Base-by-base conservation (phyloP, 2,113 vertebrate species). In the Ameiurus melas region DNA sequence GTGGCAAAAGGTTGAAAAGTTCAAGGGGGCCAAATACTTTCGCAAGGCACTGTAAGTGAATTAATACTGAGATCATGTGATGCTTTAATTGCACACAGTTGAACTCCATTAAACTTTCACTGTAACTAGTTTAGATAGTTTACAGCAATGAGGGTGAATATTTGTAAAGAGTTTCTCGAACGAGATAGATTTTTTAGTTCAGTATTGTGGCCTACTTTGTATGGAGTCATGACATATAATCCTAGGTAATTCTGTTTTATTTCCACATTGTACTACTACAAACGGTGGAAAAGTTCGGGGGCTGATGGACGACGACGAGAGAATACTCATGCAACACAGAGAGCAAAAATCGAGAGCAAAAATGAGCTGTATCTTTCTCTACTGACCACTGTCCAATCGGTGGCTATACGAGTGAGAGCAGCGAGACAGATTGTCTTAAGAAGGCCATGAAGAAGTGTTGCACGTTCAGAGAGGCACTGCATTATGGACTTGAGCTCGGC, bases 401-500 rank as follows among this genome's bases (percentile, higher is more conserved):
- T n/a, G 92, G 93, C 92, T 93, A 91, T 81, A 85, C 84, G 85
- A 84, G 60, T 36, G 70, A 88, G 86, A 89, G 62, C 89, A 43
- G 62, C 47, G 30, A 86, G 83, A 85, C 30, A 68, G 68, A 92
- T 91, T 91, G 89, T 92, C 89, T 85, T 90, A 91, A 90, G 85
- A 91, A 90, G 92, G 87, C 19, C 14, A 71, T 85, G 89, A 89
- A 68, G 81, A 71, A 90, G 47, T 39, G 83, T 78, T 79, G 86
- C 53, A 53, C 79, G 75, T 81, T 13, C 57, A 85, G 55, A 88
- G 53, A 85, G 82, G 89, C 90, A 89, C 91, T 91, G 89, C 91
- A 94, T 93, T 91, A 92, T 86, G 86, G 91, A 91, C 87, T 89
- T 92, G 87, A 82, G 93, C 90, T 89, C 91, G 85, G 90, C 90